Conservation (phyloP, 2,797 vertebrate species). For the Pseudomugil gertrudae region DNA sequence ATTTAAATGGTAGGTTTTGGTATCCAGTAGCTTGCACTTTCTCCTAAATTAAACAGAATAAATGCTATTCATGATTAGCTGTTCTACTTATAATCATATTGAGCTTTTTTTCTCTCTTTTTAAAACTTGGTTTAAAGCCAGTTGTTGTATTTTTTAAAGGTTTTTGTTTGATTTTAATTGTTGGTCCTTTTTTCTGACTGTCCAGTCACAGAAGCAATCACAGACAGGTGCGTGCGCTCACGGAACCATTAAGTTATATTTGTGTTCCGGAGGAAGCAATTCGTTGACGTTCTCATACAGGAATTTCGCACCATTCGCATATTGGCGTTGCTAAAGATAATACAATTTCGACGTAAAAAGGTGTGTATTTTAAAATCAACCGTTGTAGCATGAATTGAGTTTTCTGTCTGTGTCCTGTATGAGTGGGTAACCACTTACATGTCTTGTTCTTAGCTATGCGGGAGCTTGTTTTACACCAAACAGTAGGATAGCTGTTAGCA, state of each 20-base stretch:
- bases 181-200: not conserved
- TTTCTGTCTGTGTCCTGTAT: not conserved
- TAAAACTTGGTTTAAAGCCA: not conserved
- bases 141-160: not conserved
- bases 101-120: rapidly evolving
- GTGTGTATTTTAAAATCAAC: not conserved
- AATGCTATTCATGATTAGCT: not conserved
- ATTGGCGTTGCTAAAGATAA: not conserved
- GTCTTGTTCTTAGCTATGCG: not conserved
- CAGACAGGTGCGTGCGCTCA: slow-evolving; percentile 47
- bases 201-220: slow-evolving; percentile 30
- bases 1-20: slow-evolving; percentile 32
- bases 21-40: slow-evolving; percentile 13
- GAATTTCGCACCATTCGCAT: not conserved
- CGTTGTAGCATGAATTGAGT: not conserved
- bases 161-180: not conserved
- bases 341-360: not conserved
- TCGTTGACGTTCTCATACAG: slow-evolving; percentile 35
- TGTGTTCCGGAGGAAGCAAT: slow-evolving; percentile 46
- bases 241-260: slow-evolving; percentile 45
- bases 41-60: slow-evolving; percentile 7
- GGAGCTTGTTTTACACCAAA: too few species aligned
- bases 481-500: not conserved
- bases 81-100: not conserved
- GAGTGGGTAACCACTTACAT: rapidly evolving